Conservation (phyloP, 2,797 vertebrate species). For the Yasuhikotakia modesta region DNA sequence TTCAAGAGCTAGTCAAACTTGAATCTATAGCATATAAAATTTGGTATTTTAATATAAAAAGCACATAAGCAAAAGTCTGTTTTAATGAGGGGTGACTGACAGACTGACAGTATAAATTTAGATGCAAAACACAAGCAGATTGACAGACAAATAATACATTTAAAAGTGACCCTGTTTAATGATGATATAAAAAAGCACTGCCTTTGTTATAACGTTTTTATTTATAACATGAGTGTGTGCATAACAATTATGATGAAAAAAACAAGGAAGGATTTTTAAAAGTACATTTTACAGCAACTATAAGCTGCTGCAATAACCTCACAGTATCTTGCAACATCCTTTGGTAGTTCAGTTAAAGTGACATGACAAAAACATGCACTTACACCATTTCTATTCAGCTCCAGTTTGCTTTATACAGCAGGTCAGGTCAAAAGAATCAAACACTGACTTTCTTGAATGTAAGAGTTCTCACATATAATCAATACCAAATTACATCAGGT, state of each 20-base stretch:
- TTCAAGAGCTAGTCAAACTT: conserved; percentile 48
- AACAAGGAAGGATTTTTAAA: not conserved
- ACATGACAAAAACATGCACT: not conserved
- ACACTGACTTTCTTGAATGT: conserved; percentile 26
- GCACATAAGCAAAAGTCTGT: not conserved
- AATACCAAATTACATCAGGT: conserved; percentile 42
- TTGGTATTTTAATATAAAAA: conserved; percentile 15
- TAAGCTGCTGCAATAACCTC: not conserved
- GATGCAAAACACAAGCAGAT: not conserved
- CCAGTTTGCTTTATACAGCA: not conserved
- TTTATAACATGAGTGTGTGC: not conserved
- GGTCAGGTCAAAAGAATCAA: conserved; percentile 6
- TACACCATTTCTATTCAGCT: not conserved
- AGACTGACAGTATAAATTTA: conserved; percentile 15
- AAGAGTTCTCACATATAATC: conserved; percentile 36
- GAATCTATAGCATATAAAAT: conserved; percentile 36
- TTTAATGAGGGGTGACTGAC: not conserved
- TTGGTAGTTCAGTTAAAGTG: conserved; percentile 3
- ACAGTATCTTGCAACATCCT: conserved; percentile 7
- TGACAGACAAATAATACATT: not conserved
- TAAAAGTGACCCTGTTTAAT: not conserved
- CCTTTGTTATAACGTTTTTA: not conserved
- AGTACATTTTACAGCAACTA: not conserved
- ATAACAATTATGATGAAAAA: not conserved
- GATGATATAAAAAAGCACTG: conserved; percentile 6